These are phyloP conservation scores for Graptemys geographica DNA, from an alignment of 2,797 vertebrate species.

Conservation along the genomic window DNA sequence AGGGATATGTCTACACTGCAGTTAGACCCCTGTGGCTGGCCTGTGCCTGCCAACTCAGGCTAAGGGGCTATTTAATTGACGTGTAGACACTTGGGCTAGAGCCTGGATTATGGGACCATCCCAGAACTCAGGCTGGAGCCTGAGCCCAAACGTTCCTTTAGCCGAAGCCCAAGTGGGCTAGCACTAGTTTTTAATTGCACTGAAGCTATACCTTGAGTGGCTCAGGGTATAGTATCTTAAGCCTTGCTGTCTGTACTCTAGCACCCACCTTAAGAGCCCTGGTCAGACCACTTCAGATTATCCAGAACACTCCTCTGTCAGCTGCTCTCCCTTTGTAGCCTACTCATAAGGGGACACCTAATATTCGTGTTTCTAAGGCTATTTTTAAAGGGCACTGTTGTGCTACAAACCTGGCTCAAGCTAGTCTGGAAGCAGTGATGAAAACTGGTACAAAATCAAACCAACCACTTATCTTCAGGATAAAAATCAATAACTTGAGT, in stretches of 20 bases:
- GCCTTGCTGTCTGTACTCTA: not conserved
- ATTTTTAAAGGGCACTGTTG: rapidly evolving
- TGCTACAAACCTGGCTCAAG: not conserved
- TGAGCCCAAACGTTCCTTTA: not conserved
- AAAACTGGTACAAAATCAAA: not conserved
- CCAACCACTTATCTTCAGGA: not conserved
- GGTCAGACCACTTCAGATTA: rapidly evolving
- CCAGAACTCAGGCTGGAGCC: not conserved
- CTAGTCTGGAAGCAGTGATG: not conserved
- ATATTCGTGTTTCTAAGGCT: not conserved
- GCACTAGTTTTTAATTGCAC: too few relatives aligned
- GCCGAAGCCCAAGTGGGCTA: not conserved
- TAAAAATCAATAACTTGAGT: too few relatives aligned
- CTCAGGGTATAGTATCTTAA: not conserved
- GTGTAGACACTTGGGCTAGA: not conserved
- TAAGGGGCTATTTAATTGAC: not conserved
- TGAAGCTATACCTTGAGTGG: not conserved
- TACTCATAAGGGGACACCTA: not conserved
- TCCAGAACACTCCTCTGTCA: not conserved
- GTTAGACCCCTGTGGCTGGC: rapidly evolving
- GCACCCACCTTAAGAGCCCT: not conserved
- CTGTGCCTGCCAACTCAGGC: not conserved
- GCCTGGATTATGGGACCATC: not conserved
- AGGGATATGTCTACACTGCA: not conserved
- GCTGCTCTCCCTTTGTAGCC: constrained; percentile 50